These are phyloP conservation scores for Sebastes taczanowskii DNA, from an alignment of 2,797 vertebrate genomes.

Conservation along the genomic window DNA sequence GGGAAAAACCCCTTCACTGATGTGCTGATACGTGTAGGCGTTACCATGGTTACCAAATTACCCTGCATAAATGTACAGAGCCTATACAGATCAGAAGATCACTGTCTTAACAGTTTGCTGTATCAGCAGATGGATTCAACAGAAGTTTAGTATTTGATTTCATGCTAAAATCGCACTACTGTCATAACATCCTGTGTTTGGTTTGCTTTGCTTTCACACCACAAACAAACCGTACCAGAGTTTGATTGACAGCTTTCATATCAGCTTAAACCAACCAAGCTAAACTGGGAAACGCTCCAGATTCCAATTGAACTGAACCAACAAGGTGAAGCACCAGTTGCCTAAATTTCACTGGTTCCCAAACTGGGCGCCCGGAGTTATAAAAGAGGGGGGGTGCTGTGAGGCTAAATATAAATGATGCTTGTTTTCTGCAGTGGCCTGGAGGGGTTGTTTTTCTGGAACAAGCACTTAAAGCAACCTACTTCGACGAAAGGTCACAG, in stretches of 20 bases:
- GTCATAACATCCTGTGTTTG: not conserved
- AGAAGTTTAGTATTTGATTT: not conserved
- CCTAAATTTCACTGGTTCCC: not conserved
- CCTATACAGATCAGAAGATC: not conserved
- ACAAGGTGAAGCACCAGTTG: not conserved
- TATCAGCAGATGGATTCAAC: not conserved
- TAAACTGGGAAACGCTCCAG: not conserved
- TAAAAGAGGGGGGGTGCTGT: not conserved
- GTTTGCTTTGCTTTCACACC: not conserved
- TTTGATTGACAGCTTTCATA: not conserved
- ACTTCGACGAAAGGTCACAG: not conserved
- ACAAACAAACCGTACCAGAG: not conserved
- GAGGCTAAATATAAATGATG: not conserved
- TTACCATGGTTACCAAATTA: slow-evolving; percentile 12
- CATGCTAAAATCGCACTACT: not conserved
- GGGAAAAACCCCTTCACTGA: slow-evolving; percentile 12
- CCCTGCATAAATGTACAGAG: not conserved
- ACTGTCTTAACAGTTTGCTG: not conserved
- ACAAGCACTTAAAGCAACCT: not conserved
- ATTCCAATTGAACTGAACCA: not conserved
- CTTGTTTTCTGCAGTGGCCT: not conserved
- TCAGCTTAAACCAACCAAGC: not conserved
- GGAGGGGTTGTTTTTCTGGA: not conserved
- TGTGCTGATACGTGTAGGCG: not conserved
- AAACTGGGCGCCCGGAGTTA: not conserved